Evolutionary conservation across 2,797 vertebrate species (phyloP), one percentile per base, ranked within the genome.

Genomic region (Chaunax sp.): DNA sequence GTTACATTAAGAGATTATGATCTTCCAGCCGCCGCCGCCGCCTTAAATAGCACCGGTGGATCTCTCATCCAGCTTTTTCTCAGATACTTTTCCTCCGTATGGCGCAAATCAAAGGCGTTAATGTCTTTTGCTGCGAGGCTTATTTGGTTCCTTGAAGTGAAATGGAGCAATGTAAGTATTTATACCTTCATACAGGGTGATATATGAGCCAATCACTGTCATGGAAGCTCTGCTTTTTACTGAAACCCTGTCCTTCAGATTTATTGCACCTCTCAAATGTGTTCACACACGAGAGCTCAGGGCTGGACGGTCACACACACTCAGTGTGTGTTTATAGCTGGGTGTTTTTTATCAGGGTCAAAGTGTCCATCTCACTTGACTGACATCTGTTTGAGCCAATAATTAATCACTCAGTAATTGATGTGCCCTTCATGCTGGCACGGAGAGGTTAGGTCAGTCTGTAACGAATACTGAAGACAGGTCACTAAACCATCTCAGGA

Each of bases 361-460:
- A 61, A 72, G 77, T 69, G 77, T 80, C 69, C 68, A 72, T 81
- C 75, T 82, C 76, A 69, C 87, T 83, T 85, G 81, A 90, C 73
- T 84, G 88, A 80, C 75, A 80, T 89, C 80, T 81, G 85, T 69
- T 88, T 60, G 76, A 74, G 79, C 54, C 79, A 46, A 69, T 82
- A 84, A 89, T 83, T 86, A 85, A 89, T 72, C 69, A 57, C 75
- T 80, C 20, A 23, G 64, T 92, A 90, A 90, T 90, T 83, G 70
- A 86, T 89, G 84, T 55, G 69, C 38, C 72, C 51, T 41, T 87
- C 72, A 63, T 46, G 26, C 30, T 63, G 50, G 57, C 14, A 19
- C 26, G 49, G 25, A 56, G 63, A 70, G 71, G 74, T 73, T 0
- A 56, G 72, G 75, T 79, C 70, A 44, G n/a, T 28, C 28, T 26